Evolutionary conservation across 64 coral and sea anemone species (phyloP).

Genomic region (Exaiptasia diaphana): DNA sequence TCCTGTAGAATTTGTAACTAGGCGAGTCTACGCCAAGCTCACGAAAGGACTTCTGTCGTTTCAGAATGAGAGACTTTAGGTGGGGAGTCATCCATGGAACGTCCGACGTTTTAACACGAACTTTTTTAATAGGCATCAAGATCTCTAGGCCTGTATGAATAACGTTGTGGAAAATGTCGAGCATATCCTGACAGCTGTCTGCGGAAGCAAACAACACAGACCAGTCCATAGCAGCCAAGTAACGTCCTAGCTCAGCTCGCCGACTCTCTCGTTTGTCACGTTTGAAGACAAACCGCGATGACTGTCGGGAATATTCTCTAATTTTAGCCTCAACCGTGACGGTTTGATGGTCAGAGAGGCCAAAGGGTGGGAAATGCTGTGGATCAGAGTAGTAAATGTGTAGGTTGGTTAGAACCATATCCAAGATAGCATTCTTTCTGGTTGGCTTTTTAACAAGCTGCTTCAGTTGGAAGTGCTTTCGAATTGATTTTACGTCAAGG

Average conservation of each 20-base stretch:
- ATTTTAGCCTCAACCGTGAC: not conserved
- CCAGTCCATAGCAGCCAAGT: slow-evolving; percentile 12
- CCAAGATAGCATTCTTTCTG: not conserved
- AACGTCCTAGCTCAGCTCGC: slow-evolving; percentile 18
- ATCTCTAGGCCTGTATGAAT: slow-evolving; percentile 14
- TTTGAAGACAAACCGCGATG: not conserved
- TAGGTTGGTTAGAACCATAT: slow-evolving; percentile 53
- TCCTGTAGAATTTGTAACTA: slow-evolving; percentile 49
- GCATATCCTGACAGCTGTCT: not conserved
- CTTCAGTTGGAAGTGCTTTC: slow-evolving; percentile 49
- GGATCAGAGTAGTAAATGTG: slow-evolving; percentile 16
- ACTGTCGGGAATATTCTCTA: not conserved
- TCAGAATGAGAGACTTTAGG: slow-evolving; percentile 50
- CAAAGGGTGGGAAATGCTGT: slow-evolving; percentile 20
- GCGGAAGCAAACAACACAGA: not conserved
- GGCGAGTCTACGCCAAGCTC: slow-evolving; percentile 24
- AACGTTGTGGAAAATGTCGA: not conserved
- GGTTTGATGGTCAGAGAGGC: slow-evolving; percentile 53
- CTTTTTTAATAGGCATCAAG: slow-evolving; percentile 8
- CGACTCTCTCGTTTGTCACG: slow-evolving; percentile 1
- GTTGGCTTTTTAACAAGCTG: slow-evolving; percentile 34
- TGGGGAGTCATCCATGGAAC: slow-evolving; percentile 37
- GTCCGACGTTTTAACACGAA: slow-evolving; percentile 3
- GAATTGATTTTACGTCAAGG: not conserved
- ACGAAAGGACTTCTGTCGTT: slow-evolving; percentile 55